Evolutionary conservation across 2,888 invertebrate genomes (phyloP).

Genomic region (Drosophila subquinaria): DNA sequence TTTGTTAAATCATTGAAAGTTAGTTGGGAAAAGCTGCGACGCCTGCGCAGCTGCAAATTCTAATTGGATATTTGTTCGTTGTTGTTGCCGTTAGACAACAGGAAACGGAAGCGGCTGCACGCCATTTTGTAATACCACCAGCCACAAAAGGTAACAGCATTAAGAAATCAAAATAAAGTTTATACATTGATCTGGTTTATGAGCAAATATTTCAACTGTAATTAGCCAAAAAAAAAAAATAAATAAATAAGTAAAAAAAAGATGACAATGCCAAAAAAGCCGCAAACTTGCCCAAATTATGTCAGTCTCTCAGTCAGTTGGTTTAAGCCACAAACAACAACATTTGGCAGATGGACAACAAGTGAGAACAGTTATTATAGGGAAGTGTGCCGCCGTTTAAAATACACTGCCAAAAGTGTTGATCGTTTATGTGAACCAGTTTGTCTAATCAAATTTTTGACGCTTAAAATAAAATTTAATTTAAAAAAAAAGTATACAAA

Average conservation of each 20-base stretch:
- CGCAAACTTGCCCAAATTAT: constrained; percentile 52
- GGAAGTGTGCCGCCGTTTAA: neutral
- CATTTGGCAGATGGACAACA: constrained; percentile 2
- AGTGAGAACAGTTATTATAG: constrained; percentile 5
- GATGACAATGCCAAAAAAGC: constrained; percentile 21
- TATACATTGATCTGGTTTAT: neutral
- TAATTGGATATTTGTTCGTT: constrained; percentile 62
- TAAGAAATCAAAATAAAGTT: constrained; percentile 1
- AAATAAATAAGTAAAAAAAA: neutral
- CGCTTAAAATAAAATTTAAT: too few relatives aligned
- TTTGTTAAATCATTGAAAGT: constrained; percentile 8
- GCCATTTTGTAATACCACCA: constrained; percentile 45
- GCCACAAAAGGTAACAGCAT: constrained; percentile 3
- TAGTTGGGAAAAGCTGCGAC: constrained; percentile 34
- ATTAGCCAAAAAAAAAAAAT: constrained; percentile 23
- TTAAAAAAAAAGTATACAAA: too few relatives aligned
- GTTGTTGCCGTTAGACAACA: constrained; percentile 23
- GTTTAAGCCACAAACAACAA: constrained; percentile 12
- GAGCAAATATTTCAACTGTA: constrained; percentile 24
- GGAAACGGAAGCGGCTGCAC: constrained; percentile 62
- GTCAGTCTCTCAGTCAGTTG: constrained; percentile 41
- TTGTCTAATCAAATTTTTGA: neutral
- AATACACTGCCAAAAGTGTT: constrained; percentile 14
- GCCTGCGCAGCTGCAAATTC: constrained; percentile 75
- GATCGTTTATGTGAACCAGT: neutral